Conservation (phyloP, 2,113 vertebrate genomes). For the Plecturocebus donacophilus region DNA sequence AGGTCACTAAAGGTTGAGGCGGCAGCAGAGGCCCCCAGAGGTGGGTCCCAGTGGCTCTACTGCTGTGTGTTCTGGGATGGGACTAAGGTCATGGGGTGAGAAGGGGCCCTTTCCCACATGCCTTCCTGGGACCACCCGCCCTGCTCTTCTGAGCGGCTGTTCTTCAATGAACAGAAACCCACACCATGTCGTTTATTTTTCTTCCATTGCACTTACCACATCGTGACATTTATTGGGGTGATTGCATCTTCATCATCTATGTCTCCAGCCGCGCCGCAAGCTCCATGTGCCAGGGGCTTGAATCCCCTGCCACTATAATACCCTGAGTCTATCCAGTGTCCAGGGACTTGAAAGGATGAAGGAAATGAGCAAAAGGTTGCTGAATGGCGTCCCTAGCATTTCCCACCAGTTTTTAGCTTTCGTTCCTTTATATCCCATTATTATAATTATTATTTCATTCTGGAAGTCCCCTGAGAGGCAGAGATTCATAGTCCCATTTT, state of each 20-base stretch:
- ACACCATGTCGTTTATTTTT: accelerated
- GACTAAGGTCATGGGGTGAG: not conserved
- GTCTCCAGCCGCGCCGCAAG: accelerated
- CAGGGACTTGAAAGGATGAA: too few relatives aligned
- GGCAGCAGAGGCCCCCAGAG: not conserved
- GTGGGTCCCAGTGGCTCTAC: accelerated
- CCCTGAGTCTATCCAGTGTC: too few relatives aligned
- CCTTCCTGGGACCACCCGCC: not conserved
- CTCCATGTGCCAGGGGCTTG: too few relatives aligned
- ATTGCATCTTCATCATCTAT: not conserved
- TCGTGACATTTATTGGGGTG: accelerated
- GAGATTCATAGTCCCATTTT: not conserved
- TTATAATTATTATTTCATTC: not conserved
- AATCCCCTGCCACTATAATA: too few relatives aligned
- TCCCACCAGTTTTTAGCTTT: not conserved
- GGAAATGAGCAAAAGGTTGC: accelerated
- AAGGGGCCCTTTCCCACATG: not conserved
- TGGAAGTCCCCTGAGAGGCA: not conserved
- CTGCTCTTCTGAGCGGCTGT: not conserved
- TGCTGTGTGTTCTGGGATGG: not conserved
- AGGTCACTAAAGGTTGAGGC: not conserved
- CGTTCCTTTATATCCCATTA: not conserved
- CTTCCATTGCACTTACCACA: accelerated
- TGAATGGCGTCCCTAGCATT: accelerated
- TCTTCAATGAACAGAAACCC: not conserved